A percentile compares a stretch with the other conserved stretches of the same genome.
Conservation (phyloP, 2,797 vertebrate species). For the Hirundo rustica region DNA sequence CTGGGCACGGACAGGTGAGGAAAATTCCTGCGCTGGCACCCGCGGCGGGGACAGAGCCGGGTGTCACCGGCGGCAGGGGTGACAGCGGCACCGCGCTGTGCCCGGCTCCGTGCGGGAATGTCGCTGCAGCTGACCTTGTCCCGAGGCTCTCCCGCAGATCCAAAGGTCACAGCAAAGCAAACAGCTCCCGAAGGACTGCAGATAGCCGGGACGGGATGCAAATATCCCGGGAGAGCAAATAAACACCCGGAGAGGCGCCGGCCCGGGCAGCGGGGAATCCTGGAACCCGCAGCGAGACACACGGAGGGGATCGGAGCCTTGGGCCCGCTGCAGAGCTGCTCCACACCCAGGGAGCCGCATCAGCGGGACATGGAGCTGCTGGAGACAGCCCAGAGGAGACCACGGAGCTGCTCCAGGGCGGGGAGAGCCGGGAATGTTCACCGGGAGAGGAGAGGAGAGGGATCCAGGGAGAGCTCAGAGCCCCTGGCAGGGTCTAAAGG, state of each 20-base stretch:
- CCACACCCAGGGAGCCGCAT: not conserved
- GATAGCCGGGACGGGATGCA: not conserved
- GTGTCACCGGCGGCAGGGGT: too few species aligned
- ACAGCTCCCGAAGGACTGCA: not conserved
- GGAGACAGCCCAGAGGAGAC: too few species aligned
- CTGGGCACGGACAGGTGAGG: too few species aligned
- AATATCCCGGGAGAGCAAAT: not conserved
- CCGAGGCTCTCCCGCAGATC: not conserved
- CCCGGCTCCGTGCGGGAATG: too few species aligned
- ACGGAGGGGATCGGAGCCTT: not conserved
- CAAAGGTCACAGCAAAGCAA: not conserved
- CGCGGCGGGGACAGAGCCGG: too few species aligned
- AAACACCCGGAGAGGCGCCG: not conserved
- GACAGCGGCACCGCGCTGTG: too few species aligned
- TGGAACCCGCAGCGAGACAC: not conserved
- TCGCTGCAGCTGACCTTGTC: not conserved
- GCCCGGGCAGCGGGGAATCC: not conserved
- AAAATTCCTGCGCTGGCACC: too few species aligned
- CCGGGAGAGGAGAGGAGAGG: too few species aligned
- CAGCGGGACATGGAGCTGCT: fast-evolving
- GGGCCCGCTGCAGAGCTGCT: not conserved
- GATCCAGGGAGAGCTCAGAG: too few species aligned
- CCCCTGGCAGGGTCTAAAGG: too few species aligned
- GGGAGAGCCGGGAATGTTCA: too few species aligned
- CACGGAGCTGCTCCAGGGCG: too few species aligned